Evolutionary conservation across 2,113 vertebrate genomes (phyloP).

Genomic region (Corythoichthys haematopterus): DNA sequence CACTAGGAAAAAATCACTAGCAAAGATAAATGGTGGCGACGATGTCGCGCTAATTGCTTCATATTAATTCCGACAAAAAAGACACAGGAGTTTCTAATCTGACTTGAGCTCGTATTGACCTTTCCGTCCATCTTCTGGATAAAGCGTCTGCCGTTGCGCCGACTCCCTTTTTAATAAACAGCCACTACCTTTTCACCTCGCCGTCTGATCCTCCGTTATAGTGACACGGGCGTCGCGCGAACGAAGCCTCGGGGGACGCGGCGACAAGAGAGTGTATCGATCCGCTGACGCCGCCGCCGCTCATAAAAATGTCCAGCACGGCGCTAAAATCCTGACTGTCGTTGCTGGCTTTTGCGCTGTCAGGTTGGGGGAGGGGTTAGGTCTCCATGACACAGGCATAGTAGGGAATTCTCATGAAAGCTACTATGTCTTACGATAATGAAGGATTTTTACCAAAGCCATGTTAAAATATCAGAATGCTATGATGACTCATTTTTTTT

Average conservation of each 20-base stretch:
- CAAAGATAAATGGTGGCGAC: background rate
- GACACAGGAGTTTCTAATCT: conserved; percentile 3
- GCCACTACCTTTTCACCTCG: conserved; percentile 61
- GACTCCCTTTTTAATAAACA: conserved; percentile 62
- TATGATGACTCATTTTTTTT: no score
- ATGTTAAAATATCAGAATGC: no score
- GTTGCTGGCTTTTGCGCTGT: background rate
- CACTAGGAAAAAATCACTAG: no score
- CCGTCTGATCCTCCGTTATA: conserved; percentile 61
- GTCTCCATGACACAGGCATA: no score
- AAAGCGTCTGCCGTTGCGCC: background rate
- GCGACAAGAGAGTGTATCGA: conserved; percentile 57
- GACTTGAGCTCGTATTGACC: conserved; percentile 49
- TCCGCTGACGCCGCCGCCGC: conserved; percentile 35
- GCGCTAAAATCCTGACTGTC: conserved; percentile 7
- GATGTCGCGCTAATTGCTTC: background rate
- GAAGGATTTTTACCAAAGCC: no score
- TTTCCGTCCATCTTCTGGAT: conserved; percentile 19
- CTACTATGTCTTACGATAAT: no score
- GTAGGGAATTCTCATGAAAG: no score
- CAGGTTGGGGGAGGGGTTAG: no score
- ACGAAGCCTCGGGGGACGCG: conserved; percentile 62
- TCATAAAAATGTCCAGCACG: background rate
- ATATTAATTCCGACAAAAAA: background rate
- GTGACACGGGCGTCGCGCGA: conserved; percentile 57